phyloP scores from a whole-genome alignment of 64 coral and sea anemone genomes.

The Trachythela sp. region DNA sequence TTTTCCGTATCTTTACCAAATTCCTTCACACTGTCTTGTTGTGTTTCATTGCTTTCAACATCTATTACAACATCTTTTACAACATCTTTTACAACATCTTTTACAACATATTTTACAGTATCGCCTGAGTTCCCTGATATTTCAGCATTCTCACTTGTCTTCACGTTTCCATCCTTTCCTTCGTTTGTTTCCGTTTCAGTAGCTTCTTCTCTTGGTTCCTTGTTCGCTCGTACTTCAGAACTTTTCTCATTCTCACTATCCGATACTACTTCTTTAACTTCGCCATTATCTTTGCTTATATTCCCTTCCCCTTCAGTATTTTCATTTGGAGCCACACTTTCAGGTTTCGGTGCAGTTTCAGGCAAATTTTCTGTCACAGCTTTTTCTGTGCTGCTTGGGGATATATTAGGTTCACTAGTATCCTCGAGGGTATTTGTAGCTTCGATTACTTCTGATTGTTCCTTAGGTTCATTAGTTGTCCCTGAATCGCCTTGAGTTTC shows the following conservation, averaged over 20 bases:
- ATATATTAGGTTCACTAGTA: neutral
- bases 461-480: neutral
- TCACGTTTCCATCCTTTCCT: neutral
- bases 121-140: too few species aligned
- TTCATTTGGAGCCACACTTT: neutral
- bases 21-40: neutral
- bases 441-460: neutral
- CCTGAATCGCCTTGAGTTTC: neutral
- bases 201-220: neutral
- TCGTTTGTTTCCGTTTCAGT: neutral
- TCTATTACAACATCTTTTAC: too few species aligned
- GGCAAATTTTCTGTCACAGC: neutral
- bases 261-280: neutral
- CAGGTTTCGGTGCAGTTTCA: neutral
- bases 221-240: neutral
- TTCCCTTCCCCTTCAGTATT: neutral
- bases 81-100: too few species aligned
- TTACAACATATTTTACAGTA: too few species aligned
- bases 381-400: neutral
- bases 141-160: neutral
- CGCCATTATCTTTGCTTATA: neutral
- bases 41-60: neutral
- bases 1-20: neutral
- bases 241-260: neutral
- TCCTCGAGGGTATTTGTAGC: neutral